These are phyloP conservation scores for Dinocampus coccinellae DNA, from an alignment of 2,888 invertebrate genomes.

Conservation along the genomic window DNA sequence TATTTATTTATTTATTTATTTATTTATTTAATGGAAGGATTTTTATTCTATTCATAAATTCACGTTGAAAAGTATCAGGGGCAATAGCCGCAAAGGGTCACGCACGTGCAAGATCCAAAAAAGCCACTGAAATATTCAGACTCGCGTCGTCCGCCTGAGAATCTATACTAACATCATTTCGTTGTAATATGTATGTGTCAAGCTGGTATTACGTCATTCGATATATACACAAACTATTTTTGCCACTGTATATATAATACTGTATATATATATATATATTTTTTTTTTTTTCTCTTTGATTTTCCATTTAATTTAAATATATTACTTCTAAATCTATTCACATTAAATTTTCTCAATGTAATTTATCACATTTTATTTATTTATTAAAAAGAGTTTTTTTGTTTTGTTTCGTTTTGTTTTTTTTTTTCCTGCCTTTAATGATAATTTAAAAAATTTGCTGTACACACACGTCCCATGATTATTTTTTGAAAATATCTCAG, in stretches of 20 bases:
- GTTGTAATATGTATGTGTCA: not conserved
- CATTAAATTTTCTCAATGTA: not conserved
- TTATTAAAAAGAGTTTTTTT: too few relatives aligned
- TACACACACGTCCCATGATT: too few relatives aligned
- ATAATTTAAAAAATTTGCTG: too few relatives aligned
- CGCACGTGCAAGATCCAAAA: constrained; percentile 20
- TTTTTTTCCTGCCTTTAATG: too few relatives aligned
- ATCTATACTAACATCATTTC: constrained; percentile 8
- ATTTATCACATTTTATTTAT: too few relatives aligned
- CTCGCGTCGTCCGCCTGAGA: not conserved
- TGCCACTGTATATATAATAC: not conserved
- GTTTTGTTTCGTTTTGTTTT: too few relatives aligned
- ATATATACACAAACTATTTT: not conserved
- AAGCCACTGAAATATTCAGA: constrained; percentile 22
- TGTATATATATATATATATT: not conserved
- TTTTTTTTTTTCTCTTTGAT: too few relatives aligned
- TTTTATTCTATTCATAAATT: constrained; percentile 9
- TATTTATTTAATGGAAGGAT: too few relatives aligned
- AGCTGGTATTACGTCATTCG: constrained; percentile 7
- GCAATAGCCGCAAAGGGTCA: constrained; percentile 24
- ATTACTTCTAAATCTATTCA: not conserved
- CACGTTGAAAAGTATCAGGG: constrained; percentile 2
- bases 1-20: too few relatives aligned
- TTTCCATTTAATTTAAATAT: not conserved
- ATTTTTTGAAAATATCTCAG: too few relatives aligned